A percentile compares a stretch with the other conserved stretches of the same genome.
These are phyloP conservation scores for Caenorhabditis wallacei DNA, from an alignment of 2,888 invertebrate genomes.

Conservation along the genomic window DNA sequence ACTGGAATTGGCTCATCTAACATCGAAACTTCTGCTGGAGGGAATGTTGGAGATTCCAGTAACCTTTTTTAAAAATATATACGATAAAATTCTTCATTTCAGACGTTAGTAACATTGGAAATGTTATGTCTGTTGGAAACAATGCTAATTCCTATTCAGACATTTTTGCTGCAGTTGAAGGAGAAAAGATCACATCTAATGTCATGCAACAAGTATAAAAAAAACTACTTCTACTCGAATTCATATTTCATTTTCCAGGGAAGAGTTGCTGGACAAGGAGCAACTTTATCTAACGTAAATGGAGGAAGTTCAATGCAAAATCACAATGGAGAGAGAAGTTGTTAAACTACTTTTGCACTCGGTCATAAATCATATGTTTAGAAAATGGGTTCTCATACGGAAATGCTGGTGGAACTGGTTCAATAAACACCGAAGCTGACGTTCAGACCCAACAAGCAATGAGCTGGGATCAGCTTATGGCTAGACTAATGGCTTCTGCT, in stretches of 20 bases:
- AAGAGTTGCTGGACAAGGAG: conserved; percentile 70
- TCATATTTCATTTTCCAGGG: conserved; percentile 57
- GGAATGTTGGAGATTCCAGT: conserved; percentile 69
- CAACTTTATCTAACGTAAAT: conserved; percentile 65
- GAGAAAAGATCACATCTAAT: conserved; percentile 59
- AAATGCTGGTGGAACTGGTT: conserved; percentile 75
- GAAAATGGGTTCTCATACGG: conserved; percentile 66
- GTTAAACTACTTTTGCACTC: neutral
- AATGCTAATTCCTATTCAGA: conserved; percentile 70
- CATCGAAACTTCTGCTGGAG: conserved; percentile 60
- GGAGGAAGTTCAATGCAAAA: conserved; percentile 62
- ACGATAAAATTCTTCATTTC: neutral
- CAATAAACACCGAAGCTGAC: conserved; percentile 67
- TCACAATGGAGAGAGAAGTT: conserved; percentile 52
- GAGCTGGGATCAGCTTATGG: conserved; percentile 73
- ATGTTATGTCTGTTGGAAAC: conserved; percentile 67
- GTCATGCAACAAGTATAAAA: conserved; percentile 30
- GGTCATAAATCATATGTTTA: conserved; percentile 2
- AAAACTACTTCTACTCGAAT: neutral
- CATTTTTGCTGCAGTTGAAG: conserved; percentile 72
- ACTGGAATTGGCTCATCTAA: conserved; percentile 66
- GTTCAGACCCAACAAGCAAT: conserved; percentile 62
- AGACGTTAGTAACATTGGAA: conserved; percentile 67
- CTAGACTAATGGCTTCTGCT: conserved; percentile 71
- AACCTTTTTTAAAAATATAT: neutral